These are phyloP conservation scores for Rotaria magnacalcarata DNA, from an alignment of 2,888 invertebrate species.

Conservation along the genomic window DNA sequence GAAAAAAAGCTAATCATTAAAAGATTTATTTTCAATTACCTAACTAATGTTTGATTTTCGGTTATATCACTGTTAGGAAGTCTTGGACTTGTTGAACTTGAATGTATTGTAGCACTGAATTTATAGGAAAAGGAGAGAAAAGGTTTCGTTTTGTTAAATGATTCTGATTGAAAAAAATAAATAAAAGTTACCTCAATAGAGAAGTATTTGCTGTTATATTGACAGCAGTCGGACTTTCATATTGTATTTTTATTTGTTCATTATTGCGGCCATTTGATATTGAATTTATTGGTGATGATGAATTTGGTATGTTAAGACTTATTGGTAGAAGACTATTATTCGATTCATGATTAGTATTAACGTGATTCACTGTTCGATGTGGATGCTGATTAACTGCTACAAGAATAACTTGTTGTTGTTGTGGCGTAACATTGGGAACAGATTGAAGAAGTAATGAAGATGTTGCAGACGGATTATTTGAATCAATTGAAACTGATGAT, in stretches of 20 bases:
- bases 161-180: neutral
- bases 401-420: constrained; percentile 15
- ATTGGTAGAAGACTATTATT: neutral
- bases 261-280: neutral
- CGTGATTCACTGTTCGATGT: neutral
- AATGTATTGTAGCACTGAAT: neutral
- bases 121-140: too few species aligned
- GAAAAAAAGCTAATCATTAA: too few species aligned
- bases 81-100: constrained; percentile 4
- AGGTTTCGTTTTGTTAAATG: too few species aligned
- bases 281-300: neutral
- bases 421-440: neutral
- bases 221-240: neutral
- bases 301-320: neutral
- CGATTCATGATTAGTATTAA: neutral
- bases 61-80: neutral
- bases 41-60: constrained; percentile 21
- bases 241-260: neutral
- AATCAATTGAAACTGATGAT: neutral
- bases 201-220: neutral
- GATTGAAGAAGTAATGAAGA: constrained; percentile 16
- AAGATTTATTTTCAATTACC: neutral
- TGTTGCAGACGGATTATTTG: neutral
- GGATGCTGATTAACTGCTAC: neutral
- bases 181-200: neutral